Evolutionary conservation across 2,888 invertebrate species (phyloP), one percentile per base, ranked within the genome.

Genomic region (Hyles lineata): DNA sequence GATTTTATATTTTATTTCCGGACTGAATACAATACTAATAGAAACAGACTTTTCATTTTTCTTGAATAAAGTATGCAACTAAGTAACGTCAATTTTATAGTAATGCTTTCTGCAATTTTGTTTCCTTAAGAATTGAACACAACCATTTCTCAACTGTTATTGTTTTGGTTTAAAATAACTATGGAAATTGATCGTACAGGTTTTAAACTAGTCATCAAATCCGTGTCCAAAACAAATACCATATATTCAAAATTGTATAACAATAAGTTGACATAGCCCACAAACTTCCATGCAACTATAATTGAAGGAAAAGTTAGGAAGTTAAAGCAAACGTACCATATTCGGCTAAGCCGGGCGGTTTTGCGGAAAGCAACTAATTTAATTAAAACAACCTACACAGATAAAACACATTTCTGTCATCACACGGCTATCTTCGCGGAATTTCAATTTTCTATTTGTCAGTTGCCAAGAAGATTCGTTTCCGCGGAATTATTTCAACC

Each of bases 301-400:
- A 50, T 67, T 50, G 50, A 67, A 50, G 67, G 43, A 50, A 67
- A 67, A 67, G 43, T 67, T 43, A 43, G 21, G 43, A 67, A 67
- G 43, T 50, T 50, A 9, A 67, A 67, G 50, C 43, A 21, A 67
- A 50, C 50, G 67, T 17, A 50, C 50, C 21, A 50, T 50, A 67
- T 67, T 43, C 23, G 50, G 43, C 50, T 43, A 23, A 50, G 50
- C 43, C 23, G 67, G 7, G 43, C 15, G 50, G 50, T 23, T 67
- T 25, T 43, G 67, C 67, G 50, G 67, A 67, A 67, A 50, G 23
- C 50, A 67, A 67, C 67, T 67, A 67, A 67, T 67, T 67, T 67
- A 67, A 67, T 67, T 67, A 67, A 67, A 67, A 67, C 50, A 67
- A 50, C 21, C 23, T 43, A 63, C 63, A 43, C 43, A 43, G 63